Conservation (phyloP, 2,888 invertebrate species). For the Amphipyra tragopoginis region DNA sequence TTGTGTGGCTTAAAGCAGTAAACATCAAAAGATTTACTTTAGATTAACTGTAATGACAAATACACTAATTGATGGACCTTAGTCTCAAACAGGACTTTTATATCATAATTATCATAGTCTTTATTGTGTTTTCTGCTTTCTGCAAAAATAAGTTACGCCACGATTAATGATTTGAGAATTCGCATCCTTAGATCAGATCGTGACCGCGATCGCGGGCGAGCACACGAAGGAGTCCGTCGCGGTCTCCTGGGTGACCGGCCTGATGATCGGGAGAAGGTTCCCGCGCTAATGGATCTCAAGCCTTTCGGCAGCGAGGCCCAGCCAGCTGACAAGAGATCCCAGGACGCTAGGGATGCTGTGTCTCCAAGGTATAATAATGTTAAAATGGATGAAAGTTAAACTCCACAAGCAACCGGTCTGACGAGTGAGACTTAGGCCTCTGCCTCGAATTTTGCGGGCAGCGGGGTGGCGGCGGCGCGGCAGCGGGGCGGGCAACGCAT, state of each 20-base stretch:
- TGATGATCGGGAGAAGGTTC: conserved; percentile 73
- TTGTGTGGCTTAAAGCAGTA: too few species aligned
- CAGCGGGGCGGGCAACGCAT: too few species aligned
- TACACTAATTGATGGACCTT: too few species aligned
- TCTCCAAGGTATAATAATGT: conserved; percentile 79
- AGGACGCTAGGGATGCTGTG: conserved; percentile 81
- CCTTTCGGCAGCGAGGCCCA: conserved; percentile 77
- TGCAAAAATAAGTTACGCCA: too few species aligned
- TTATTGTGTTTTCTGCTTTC: too few species aligned
- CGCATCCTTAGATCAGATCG: conserved; percentile 54
- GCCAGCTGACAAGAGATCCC: conserved; percentile 63
- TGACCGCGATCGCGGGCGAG: conserved; percentile 57
- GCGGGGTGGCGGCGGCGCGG: too few species aligned
- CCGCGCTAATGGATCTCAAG: conserved; percentile 83
- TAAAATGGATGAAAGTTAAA: not conserved
- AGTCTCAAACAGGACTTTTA: too few species aligned
- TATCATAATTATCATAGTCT: too few species aligned
- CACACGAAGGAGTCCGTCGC: conserved; percentile 63
- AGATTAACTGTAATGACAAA: too few species aligned
- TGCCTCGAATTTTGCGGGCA: too few species aligned
- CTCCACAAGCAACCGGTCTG: not conserved
- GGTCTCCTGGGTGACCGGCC: conserved; percentile 83
- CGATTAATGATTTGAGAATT: not conserved
- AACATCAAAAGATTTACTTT: too few species aligned
- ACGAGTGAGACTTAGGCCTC: too few species aligned